Evolutionary conservation across 2,113 vertebrate species (phyloP).

Genomic region (Corynorhinus townsendii): DNA sequence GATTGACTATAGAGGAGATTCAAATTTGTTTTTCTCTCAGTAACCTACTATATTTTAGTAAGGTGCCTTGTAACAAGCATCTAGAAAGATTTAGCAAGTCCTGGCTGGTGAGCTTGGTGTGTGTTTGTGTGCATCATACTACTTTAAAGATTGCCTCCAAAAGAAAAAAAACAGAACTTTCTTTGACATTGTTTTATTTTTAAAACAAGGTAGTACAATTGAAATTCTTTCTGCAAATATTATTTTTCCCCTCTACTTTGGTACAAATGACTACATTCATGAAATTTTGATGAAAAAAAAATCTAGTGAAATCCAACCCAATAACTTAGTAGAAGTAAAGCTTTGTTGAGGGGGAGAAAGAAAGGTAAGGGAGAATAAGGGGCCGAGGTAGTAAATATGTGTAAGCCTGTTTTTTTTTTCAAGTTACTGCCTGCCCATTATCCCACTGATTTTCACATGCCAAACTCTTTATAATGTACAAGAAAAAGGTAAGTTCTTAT

Average conservation of each 20-base stretch:
- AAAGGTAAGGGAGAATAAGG: background rate
- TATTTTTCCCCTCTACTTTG: background rate
- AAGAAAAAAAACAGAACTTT: background rate
- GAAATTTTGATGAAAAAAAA: background rate
- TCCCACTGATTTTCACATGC: background rate
- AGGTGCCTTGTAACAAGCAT: background rate
- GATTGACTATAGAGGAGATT: background rate
- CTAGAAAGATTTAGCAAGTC: background rate
- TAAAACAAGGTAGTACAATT: background rate
- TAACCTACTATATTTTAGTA: background rate
- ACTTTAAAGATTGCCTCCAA: background rate
- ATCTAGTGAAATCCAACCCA: background rate
- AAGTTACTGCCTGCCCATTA: background rate
- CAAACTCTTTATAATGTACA: background rate
- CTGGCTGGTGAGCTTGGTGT: background rate
- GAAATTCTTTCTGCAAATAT: background rate
- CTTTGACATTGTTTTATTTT: background rate
- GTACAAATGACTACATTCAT: background rate
- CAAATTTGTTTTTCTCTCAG: background rate
- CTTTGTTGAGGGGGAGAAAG: background rate
- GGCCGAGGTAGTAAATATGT: accelerated
- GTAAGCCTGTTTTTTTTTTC: background rate
- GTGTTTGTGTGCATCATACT: background rate
- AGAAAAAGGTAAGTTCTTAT: background rate
- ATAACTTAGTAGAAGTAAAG: background rate